phyloP scores from a whole-genome alignment of 2,797 vertebrate genomes.

The Neosalanx taihuensis region DNA sequence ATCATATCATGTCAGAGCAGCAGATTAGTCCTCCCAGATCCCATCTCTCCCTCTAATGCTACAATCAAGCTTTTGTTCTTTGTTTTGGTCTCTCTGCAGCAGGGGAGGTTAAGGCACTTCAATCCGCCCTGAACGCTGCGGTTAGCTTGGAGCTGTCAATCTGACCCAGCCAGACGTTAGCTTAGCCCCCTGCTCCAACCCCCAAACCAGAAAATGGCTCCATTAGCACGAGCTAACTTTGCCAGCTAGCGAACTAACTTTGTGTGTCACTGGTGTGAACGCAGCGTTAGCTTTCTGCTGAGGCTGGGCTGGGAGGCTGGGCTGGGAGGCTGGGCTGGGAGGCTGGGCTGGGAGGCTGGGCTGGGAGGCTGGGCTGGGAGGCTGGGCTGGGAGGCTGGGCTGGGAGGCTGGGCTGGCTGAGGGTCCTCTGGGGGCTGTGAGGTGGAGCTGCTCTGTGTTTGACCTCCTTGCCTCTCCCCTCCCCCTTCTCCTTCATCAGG shows the following conservation, averaged over 20 bases:
- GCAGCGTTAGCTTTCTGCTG: not conserved
- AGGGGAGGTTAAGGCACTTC: slow-evolving; percentile 52
- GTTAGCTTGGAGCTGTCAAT: slow-evolving; percentile 54
- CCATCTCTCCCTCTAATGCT: slow-evolving; percentile 65
- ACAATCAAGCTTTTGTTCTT: slow-evolving; percentile 72
- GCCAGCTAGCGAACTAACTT: no score
- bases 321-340: no score
- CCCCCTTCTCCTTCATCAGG: slow-evolving; percentile 56
- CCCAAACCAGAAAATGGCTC: slow-evolving; percentile 31
- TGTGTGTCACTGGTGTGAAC: not conserved
- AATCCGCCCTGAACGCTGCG: slow-evolving; percentile 42
- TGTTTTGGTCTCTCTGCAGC: slow-evolving; percentile 28
- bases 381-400: no score
- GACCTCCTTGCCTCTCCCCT: slow-evolving; percentile 44
- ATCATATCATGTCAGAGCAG: slow-evolving; percentile 75
- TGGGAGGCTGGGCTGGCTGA: no score
- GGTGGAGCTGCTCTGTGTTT: slow-evolving; percentile 50
- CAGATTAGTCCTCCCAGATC: slow-evolving; percentile 75
- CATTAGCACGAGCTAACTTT: not conserved
- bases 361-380: no score
- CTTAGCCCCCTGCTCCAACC: slow-evolving; percentile 42
- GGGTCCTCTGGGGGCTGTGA: slow-evolving; percentile 16
- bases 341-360: no score
- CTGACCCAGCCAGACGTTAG: slow-evolving; percentile 56
- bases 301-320: slow-evolving; percentile 42